Conservation (phyloP, 1,140 invertebrate genomes). For the Steinernema feltiae region DNA sequence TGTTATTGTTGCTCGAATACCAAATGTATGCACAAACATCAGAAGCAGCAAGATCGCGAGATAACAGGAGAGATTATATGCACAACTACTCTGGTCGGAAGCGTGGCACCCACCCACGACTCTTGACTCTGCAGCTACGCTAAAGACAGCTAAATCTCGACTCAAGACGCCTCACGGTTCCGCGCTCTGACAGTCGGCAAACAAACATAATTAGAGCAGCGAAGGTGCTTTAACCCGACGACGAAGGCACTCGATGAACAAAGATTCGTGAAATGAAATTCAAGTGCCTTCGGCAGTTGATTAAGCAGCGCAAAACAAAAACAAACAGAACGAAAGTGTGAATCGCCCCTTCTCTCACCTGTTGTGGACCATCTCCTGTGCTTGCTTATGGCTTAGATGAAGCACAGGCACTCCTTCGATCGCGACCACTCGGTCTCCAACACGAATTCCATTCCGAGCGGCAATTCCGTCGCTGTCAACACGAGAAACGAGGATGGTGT, state of each 20-base stretch:
- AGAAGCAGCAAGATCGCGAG: background rate
- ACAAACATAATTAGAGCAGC: conserved; percentile 6
- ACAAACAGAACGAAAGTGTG: background rate
- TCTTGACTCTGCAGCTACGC: background rate
- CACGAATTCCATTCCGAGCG: background rate
- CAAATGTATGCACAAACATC: background rate
- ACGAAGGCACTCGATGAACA: background rate
- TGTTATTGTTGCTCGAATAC: background rate
- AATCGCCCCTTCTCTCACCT: conserved; percentile 6
- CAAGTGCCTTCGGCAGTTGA: background rate
- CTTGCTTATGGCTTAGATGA: background rate
- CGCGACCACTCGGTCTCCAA: background rate
- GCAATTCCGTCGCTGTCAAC: background rate
- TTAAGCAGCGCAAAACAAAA: conserved; percentile 4
- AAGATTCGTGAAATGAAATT: background rate
- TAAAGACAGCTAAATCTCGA: background rate
- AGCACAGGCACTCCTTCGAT: conserved; percentile 6
- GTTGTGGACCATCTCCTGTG: background rate
- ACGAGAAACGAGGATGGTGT: background rate
- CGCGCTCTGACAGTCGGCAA: background rate
- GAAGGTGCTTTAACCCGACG: background rate
- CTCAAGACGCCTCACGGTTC: background rate
- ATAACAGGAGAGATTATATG: background rate
- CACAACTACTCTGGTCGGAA: background rate
- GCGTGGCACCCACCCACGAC: background rate